Evolutionary conservation across 1,140 invertebrate genomes (phyloP).

Genomic region (Microplitis demolitor): DNA sequence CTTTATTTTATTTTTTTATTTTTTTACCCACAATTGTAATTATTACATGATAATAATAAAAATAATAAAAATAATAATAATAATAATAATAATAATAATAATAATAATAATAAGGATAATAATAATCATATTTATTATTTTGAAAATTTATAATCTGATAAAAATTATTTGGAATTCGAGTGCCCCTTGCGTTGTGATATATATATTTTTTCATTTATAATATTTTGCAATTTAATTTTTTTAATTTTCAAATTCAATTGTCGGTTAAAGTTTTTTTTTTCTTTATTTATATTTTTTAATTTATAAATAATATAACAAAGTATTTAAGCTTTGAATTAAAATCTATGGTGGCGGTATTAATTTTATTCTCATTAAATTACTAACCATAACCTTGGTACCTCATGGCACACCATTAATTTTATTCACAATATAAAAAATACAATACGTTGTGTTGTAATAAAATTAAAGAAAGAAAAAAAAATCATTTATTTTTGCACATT

Average conservation of each 20-base stretch:
- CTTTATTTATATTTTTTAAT: constrained; percentile 6
- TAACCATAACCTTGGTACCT: constrained; percentile 57
- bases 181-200: background rate
- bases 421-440: constrained; percentile 2
- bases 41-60: background rate
- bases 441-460: background rate
- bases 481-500: background rate
- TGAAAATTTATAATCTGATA: background rate
- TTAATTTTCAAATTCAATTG: background rate
- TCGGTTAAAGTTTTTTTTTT: constrained; percentile 1
- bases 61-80: background rate
- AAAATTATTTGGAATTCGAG: background rate
- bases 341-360: constrained; percentile 58
- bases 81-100: background rate
- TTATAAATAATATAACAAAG: background rate
- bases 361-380: constrained; percentile 51
- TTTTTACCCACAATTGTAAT: too few relatives aligned
- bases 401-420: constrained; percentile 44
- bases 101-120: background rate
- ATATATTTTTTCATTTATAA: background rate
- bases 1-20: background rate
- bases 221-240: background rate
- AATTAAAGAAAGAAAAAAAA: background rate
- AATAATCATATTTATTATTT: background rate
- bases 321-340: constrained; percentile 24